Evolutionary conservation across 2,113 vertebrate species (phyloP), one percentile per base, ranked within the genome.

Genomic region (Glareola pratincola): DNA sequence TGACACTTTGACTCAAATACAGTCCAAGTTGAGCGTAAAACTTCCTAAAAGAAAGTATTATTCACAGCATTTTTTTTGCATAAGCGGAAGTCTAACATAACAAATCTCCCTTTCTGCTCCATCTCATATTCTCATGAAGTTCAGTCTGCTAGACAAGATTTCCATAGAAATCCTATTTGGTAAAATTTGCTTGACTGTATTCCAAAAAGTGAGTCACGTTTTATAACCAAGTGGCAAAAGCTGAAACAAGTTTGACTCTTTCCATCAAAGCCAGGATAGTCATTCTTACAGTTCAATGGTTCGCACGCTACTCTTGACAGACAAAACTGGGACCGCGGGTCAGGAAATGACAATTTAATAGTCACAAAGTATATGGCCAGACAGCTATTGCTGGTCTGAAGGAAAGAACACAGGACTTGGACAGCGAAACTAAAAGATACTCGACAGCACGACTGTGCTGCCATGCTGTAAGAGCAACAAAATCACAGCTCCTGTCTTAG

Each of bases 121-220:
- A 60, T 85, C 77, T 90, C 53, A 82, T 12, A 56, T 32, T 74
- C 57, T 3, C 32, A 88, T 64, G 88, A 93, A 88, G 68, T 60
- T 84, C 56, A 91, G 73, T 24, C 53, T 73, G 41, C 53, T 64
- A 84, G 56, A 77, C 64, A 75, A 92, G 57, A 91, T 90, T 82
- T 82, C 69, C 84, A 87, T 6, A 88, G 62, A 93, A 95, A 90
- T 76, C 63, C 39, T 81, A 48, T 76, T 91, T 72, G 50, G 77
- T 59, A 75, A 91, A 85, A 90, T 53, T 87, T 82, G 19, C 57
- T 91, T 90, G 81, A 87, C 9, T 90, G 34, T 51, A 79, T 63
- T 92, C 84, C 84, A 95, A 50, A 91, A 84, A 91, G 66, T 90
- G 84, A 95, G 87, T 97, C 92, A 78, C 24, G 72, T 76, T 90